Percentiles rank a stretch among this genome's conserved stretches.
phyloP scores from a whole-genome alignment of 1,140 invertebrate species.

The Aporrectodea caliginosa region DNA sequence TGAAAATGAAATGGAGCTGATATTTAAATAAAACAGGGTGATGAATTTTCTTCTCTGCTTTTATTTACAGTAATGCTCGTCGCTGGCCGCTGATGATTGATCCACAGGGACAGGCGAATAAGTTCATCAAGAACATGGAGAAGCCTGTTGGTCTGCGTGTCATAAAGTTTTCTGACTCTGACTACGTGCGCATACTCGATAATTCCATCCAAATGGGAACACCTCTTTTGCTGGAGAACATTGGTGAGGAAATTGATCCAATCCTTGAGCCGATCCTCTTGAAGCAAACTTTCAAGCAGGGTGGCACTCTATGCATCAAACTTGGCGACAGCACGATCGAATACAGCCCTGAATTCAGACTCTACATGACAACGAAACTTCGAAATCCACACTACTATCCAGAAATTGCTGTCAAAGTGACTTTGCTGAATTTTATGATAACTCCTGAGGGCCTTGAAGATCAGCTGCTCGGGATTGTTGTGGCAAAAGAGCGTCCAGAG shows the following conservation, averaged over 20 bases:
- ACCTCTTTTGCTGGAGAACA: conserved; percentile 69
- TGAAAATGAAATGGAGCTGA: too few relatives aligned
- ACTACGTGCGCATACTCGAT: conserved; percentile 80
- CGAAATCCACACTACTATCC: conserved; percentile 88
- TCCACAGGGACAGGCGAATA: conserved; percentile 57
- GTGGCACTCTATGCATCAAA: conserved; percentile 72
- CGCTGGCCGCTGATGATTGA: conserved; percentile 58
- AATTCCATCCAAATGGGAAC: conserved; percentile 78
- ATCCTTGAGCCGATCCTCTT: conserved; percentile 79
- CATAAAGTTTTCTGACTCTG: conserved; percentile 68
- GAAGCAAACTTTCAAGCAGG: conserved; percentile 83
- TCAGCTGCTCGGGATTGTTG: conserved; percentile 82
- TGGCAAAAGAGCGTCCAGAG: conserved; percentile 81
- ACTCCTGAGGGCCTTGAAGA: conserved; percentile 76
- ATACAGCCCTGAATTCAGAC: conserved; percentile 78
- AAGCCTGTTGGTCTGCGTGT: conserved; percentile 75
- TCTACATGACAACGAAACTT: conserved; percentile 90
- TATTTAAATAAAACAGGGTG: too few relatives aligned
- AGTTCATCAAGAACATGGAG: conserved; percentile 60
- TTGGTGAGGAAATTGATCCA: conserved; percentile 83
- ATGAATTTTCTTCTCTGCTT: too few relatives aligned
- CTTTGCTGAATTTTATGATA: conserved; percentile 88
- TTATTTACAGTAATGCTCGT: conserved; percentile 42
- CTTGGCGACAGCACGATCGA: conserved; percentile 78
- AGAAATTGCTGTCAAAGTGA: conserved; percentile 86